A percentile compares a stretch with the other conserved stretches of the same genome.
phyloP scores from a whole-genome alignment of 2,797 vertebrate genomes.

The Poecilia picta region DNA sequence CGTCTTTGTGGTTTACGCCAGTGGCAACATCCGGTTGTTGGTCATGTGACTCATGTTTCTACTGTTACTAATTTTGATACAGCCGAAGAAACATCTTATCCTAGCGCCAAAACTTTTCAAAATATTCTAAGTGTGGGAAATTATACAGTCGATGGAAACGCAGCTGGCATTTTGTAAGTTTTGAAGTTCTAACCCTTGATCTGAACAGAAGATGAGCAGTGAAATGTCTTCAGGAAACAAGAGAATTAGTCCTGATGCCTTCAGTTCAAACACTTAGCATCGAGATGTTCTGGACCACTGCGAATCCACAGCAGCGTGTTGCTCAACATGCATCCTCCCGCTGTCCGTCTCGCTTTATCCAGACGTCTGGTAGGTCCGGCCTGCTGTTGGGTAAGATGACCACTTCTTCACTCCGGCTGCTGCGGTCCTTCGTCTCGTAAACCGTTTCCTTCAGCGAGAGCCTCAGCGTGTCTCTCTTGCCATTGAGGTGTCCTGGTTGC shows the following conservation, averaged over 20 bases:
- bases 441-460: slow-evolving; percentile 91
- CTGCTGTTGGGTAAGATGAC: slow-evolving; percentile 97
- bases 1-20: too few relatives aligned
- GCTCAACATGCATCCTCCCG: slow-evolving; percentile 76
- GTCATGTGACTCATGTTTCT: too few relatives aligned
- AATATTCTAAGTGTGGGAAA: too few relatives aligned
- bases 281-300: neutral
- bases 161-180: neutral
- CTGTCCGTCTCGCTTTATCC: slow-evolving; percentile 89
- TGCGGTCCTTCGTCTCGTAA: slow-evolving; percentile 87
- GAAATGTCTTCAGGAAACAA: neutral
- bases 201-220: neutral
- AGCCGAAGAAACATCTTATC: too few relatives aligned
- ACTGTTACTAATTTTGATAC: too few relatives aligned
- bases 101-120: too few relatives aligned
- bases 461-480: slow-evolving; percentile 91
- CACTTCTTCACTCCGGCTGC: slow-evolving; percentile 81
- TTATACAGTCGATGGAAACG: too few relatives aligned
- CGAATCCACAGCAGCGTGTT: neutral
- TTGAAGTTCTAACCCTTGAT: neutral
- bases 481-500: slow-evolving; percentile 91
- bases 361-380: slow-evolving; percentile 94
- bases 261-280: neutral
- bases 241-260: neutral
- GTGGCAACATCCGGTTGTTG: too few relatives aligned